Evolutionary conservation across 2,888 invertebrate species (phyloP).

Genomic region (Diachrysia chrysitis): DNA sequence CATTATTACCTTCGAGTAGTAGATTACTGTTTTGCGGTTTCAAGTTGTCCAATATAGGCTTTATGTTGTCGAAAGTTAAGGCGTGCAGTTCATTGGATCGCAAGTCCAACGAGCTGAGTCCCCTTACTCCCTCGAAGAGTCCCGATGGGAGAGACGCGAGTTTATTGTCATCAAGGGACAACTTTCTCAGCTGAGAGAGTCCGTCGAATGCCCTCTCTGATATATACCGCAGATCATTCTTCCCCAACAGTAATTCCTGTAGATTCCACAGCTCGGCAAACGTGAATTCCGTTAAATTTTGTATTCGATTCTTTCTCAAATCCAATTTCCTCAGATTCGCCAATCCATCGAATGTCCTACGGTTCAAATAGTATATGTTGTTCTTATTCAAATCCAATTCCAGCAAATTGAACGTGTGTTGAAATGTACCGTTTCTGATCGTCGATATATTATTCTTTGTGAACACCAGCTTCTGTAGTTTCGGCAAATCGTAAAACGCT

Average conservation of each 20-base stretch:
- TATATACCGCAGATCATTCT: conserved; percentile 92
- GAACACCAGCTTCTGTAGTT: conserved; percentile 92
- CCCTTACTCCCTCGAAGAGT: conserved; percentile 92
- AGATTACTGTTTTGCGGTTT: conserved; percentile 93
- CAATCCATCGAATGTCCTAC: conserved; percentile 94
- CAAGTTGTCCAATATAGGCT: conserved; percentile 94
- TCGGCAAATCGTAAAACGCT: conserved; percentile 93
- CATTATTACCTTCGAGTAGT: conserved; percentile 92
- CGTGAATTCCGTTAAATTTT: conserved; percentile 93
- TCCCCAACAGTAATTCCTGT: conserved; percentile 91
- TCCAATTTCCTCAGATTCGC: conserved; percentile 93
- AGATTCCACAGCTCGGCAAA: conserved; percentile 94
- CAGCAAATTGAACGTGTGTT: conserved; percentile 92
- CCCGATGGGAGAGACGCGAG: conserved; percentile 92
- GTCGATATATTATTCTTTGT: conserved; percentile 96
- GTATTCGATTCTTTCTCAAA: conserved; percentile 92
- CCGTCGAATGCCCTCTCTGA: conserved; percentile 94
- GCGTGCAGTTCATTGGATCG: conserved; percentile 94
- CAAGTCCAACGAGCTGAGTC: conserved; percentile 93
- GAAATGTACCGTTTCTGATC: conserved; percentile 95
- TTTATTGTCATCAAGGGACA: conserved; percentile 94
- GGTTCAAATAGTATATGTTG: conserved; percentile 92
- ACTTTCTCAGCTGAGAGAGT: conserved; percentile 91
- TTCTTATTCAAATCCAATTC: conserved; percentile 95
- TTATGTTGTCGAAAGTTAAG: conserved; percentile 93